Conservation (phyloP, 2,797 vertebrate species). For the Aulostomus chinensis region DNA sequence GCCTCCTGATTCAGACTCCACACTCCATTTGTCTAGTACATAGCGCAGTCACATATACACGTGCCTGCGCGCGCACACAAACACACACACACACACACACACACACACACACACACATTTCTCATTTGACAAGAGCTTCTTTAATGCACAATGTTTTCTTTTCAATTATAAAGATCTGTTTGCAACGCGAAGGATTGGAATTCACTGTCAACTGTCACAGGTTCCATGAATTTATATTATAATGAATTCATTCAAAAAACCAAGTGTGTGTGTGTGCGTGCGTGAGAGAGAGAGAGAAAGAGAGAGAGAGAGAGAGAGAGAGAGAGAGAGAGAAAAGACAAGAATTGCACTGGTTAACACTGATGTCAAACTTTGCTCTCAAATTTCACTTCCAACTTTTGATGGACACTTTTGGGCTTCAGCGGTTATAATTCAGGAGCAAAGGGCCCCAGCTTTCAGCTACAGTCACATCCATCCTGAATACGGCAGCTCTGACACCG, state of each 20-base stretch:
- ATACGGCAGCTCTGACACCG: constrained; percentile 46
- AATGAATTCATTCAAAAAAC: too few relatives aligned
- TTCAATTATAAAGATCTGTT: constrained; percentile 34
- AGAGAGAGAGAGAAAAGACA: too few relatives aligned
- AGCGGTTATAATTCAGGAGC: constrained; percentile 11
- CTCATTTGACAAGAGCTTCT: constrained; percentile 25
- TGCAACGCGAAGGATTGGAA: constrained; percentile 12
- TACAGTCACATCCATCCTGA: constrained; percentile 39
- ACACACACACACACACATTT: constrained; percentile 9
- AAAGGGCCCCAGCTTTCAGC: constrained; percentile 12
- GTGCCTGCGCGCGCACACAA: not conserved
- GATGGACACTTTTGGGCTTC: constrained; percentile 4
- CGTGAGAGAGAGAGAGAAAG: too few relatives aligned
- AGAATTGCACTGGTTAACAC: constrained; percentile 8
- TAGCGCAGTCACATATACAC: too few relatives aligned
- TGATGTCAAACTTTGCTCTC: not conserved
- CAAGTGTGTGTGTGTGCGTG: too few relatives aligned
- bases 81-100: constrained; percentile 1
- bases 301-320: too few relatives aligned
- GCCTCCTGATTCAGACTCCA: not conserved
- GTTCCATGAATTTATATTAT: too few relatives aligned
- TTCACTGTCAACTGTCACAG: too few relatives aligned
- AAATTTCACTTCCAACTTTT: constrained; percentile 13
- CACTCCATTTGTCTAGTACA: not conserved
- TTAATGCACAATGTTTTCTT: constrained; percentile 27